Base-by-base conservation (phyloP, 2,113 vertebrate genomes). In the Formicarius rufipectus region DNA sequence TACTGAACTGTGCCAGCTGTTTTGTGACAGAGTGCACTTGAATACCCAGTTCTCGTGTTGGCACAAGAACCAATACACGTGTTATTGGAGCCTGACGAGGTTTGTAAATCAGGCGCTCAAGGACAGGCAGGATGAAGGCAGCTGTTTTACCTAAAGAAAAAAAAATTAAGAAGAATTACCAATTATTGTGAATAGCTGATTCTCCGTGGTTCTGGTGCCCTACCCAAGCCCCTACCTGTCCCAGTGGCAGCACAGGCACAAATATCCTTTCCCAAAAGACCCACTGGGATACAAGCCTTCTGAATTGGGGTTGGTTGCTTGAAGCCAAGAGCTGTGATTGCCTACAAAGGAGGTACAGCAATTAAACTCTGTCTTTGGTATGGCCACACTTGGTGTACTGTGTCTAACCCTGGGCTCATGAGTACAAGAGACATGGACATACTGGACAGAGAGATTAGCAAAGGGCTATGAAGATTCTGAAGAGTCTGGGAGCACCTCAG, bases 161-260 rank as follows among this genome's bases (percentile, higher is more conserved):
- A 58, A 81, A 58, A 44, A 75, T 23, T 11, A 42, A 42, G 22
- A 55, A 40, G 14, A 42, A 58, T 49, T 53, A 80, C 6, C 19
- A 42, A 6, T 27, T 40, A 49, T 4, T 66, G 20, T 22, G 19
- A 84, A 52, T 13, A 66, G 31, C 17, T 53, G 39, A 37, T 23
- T 63, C 24, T 37, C 42, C 19, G 19, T 2, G 15, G 42, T 66
- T 28, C 25, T 14, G 52, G 30, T 33, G 28, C 9, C 17, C 31
- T 40, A 71, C 33, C 75, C 25, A 31, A 56, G 1, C 2, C 33
- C 96, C 76, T 88, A 99, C 99, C 99, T 90, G 99, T 99, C 78
- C 99, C 99, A 31, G 99, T 99, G 39, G 99, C 99, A 53, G 99
- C 99, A 62, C 99, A 99, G 56, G 99, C 99, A 74, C 99, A 99